A percentile compares a stretch with the other conserved stretches of the same genome.
Evolutionary conservation across 2,888 invertebrate genomes (phyloP).

Genomic region (Rhyacophila evoluta): DNA sequence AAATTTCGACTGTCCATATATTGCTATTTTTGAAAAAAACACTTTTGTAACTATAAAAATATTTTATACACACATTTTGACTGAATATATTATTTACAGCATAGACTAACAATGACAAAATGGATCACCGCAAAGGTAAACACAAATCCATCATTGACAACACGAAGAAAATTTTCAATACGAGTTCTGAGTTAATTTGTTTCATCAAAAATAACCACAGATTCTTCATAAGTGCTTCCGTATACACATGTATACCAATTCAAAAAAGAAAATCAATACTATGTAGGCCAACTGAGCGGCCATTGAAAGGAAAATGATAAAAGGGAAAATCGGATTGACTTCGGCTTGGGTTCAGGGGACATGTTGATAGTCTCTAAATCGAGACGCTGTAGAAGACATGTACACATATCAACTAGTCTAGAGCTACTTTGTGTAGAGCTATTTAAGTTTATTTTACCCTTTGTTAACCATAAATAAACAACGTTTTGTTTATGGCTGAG

Average conservation of each 20-base stretch:
- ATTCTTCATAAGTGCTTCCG: neutral
- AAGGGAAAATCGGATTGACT: constrained; percentile 44
- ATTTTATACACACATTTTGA: too few relatives aligned
- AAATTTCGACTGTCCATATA: too few relatives aligned
- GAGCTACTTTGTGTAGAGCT: neutral
- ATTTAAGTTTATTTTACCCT: too few relatives aligned
- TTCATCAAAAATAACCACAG: neutral
- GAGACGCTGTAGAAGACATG: neutral
- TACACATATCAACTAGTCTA: neutral
- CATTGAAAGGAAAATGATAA: constrained; percentile 33
- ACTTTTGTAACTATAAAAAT: too few relatives aligned
- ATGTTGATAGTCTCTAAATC: constrained; percentile 30
- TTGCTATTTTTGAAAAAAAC: too few relatives aligned
- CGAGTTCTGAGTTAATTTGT: neutral
- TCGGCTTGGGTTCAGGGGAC: constrained; percentile 40
- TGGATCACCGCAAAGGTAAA: too few relatives aligned
- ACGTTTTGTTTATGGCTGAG: too few relatives aligned
- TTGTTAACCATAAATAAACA: too few relatives aligned
- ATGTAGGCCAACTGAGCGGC: constrained; percentile 8
- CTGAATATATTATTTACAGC: too few relatives aligned
- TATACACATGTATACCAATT: neutral
- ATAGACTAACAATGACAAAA: too few relatives aligned
- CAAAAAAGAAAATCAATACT: constrained; percentile 21
- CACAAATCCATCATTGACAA: too few relatives aligned
- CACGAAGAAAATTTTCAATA: too few relatives aligned